phyloP scores from a whole-genome alignment of 2,888 invertebrate species.

The Tuta absoluta region DNA sequence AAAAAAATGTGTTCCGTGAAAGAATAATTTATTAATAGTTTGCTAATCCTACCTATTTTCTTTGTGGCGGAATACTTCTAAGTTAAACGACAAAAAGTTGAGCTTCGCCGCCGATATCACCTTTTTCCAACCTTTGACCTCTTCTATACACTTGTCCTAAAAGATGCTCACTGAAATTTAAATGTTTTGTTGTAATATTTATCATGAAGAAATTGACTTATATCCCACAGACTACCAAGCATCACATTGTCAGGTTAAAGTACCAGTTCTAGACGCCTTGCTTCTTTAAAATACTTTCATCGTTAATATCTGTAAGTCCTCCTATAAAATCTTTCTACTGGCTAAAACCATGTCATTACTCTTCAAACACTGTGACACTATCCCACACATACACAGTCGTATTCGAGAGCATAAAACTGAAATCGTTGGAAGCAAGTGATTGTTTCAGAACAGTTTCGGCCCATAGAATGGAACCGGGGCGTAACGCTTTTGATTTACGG shows the following conservation, averaged over 20 bases:
- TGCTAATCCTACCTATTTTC: too few species aligned
- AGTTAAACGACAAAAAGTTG: too few species aligned
- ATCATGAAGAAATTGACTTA: too few species aligned
- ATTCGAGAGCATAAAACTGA: constrained; percentile 27
- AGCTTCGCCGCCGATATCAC: too few species aligned
- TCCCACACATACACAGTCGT: constrained; percentile 30
- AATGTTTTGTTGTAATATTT: too few species aligned
- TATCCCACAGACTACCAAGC: not conserved
- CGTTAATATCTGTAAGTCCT: constrained; percentile 26
- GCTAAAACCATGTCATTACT: constrained; percentile 30
- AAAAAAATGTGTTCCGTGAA: not conserved
- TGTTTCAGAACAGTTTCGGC: constrained; percentile 52
- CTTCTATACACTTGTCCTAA: too few species aligned
- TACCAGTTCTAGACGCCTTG: not conserved
- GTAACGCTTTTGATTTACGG: constrained; percentile 71
- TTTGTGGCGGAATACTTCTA: too few species aligned
- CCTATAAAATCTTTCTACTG: constrained; percentile 39
- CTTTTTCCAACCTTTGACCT: too few species aligned
- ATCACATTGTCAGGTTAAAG: not conserved
- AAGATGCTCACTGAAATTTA: too few species aligned
- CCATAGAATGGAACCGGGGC: constrained; percentile 45
- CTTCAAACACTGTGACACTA: constrained; percentile 42
- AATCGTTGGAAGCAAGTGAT: constrained; percentile 43
- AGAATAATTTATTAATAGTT: too few species aligned
- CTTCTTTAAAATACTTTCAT: not conserved